Evolutionary conservation across 2,888 invertebrate species (phyloP).

Genomic region (Ypsolopha scabrella): DNA sequence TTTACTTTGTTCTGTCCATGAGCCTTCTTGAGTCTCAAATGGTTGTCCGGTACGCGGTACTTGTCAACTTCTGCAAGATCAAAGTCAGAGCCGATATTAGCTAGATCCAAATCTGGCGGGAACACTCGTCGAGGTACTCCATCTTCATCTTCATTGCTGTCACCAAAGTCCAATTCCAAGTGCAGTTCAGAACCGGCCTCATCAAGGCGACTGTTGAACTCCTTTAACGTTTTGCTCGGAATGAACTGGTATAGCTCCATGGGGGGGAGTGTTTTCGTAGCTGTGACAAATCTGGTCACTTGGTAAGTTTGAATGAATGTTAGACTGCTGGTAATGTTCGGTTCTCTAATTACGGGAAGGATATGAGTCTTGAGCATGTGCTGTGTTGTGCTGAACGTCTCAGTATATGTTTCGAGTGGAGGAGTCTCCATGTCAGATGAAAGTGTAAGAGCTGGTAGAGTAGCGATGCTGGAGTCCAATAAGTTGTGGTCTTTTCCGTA

Average conservation of each 20-base stretch:
- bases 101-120: constrained; percentile 77
- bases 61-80: constrained; percentile 79
- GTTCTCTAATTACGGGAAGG: constrained; percentile 82
- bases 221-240: constrained; percentile 87
- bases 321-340: constrained; percentile 78
- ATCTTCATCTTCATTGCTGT: constrained; percentile 77
- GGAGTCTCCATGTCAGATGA: constrained; percentile 85
- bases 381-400: constrained; percentile 93
- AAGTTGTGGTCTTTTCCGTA: constrained; percentile 77
- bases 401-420: constrained; percentile 88
- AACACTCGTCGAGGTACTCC: constrained; percentile 62
- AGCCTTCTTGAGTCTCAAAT: constrained; percentile 59
- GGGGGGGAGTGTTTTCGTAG: constrained; percentile 90
- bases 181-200: constrained; percentile 91
- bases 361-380: constrained; percentile 90
- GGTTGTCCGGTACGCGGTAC: constrained; percentile 66
- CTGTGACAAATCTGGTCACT: constrained; percentile 87
- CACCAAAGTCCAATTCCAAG: constrained; percentile 87
- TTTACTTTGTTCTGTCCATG: constrained; percentile 57
- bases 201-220: constrained; percentile 88
- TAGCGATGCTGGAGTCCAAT: constrained; percentile 84
- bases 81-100: constrained; percentile 79
- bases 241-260: constrained; percentile 89
- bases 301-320: constrained; percentile 92
- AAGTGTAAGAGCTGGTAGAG: constrained; percentile 83